Base-by-base conservation (phyloP, 2,113 vertebrate species). In the Plotosus lineatus region DNA sequence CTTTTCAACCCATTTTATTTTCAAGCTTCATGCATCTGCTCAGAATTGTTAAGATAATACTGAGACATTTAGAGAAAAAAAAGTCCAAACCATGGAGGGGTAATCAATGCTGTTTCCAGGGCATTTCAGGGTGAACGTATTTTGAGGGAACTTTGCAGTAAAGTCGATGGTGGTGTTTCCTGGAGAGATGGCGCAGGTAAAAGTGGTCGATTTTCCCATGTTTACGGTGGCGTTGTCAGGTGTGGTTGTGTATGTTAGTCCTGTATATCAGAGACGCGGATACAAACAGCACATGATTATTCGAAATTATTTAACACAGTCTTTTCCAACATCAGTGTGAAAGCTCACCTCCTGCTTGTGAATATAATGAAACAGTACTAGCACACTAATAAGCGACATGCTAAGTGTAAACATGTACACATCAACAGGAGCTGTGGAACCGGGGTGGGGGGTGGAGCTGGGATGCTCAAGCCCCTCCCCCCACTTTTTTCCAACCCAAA, bases 111-210 rank as follows among this genome's bases (percentile, higher is more conserved):
- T 19, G 0, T 72, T 58, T 0, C 73, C 4, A 0, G 92, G 92
- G 65, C 93, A 94, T 33, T 1, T 80, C 81, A 93, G 78, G 6
- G 14, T 90, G 82, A 85, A 82, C 83, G 80, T 92, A 2, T 55
- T 38, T 2, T 84, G 72, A 26, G 80, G 83, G 12, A 86, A 26
- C 0, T 81, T 83, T 42, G 90, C 76, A 33, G 66, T 89, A 11
- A 94, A 89, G 0, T 56, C 82, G 10, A 94, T 2, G 19, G 74
- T 8, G 12, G 68, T 46, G 0, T 0, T 23, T 44, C 46, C 0
- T 36, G 6, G 46, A 0, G 75, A 48, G 1, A 91, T 85, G 0
- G 88, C 89, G 81, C 93, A 94, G 33, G 8, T 15, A 60, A 92
- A 94, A 77, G 55, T 82, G 4, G 82, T 89, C 10, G 89, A 71